Conservation (phyloP, 92 coral and sea anemone genomes). For the Pocillopora grandis region DNA sequence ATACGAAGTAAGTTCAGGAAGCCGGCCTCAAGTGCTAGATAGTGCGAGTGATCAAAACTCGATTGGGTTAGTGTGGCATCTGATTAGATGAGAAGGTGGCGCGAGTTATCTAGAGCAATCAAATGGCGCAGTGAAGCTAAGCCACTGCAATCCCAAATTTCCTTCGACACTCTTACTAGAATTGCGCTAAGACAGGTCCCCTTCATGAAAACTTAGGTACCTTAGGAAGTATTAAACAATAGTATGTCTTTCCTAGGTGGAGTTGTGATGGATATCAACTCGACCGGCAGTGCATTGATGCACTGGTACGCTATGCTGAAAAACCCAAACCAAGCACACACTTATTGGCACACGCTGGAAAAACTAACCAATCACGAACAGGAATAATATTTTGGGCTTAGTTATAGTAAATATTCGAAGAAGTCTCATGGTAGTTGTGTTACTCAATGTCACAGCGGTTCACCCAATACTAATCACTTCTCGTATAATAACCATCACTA, state of each 20-base stretch:
- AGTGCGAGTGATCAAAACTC: no score
- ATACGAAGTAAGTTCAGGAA: no score
- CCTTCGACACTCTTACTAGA: no score
- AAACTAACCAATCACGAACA: slow-evolving; percentile 58
- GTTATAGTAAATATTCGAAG: neutral
- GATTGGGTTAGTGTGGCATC: no score
- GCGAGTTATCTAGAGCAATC: no score
- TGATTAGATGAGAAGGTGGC: no score
- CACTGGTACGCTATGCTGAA: slow-evolving; percentile 95
- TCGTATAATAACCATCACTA: no score
- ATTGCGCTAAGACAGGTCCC: neutral
- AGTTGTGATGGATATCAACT: slow-evolving; percentile 75
- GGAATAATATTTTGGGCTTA: slow-evolving; percentile 3
- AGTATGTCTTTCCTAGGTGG: neutral
- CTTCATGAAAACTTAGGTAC: neutral
- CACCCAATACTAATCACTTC: neutral
- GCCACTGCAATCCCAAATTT: no score
- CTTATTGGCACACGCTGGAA: slow-evolving; percentile 87
- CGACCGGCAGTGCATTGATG: slow-evolving; percentile 75
- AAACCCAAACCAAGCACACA: slow-evolving; percentile 75
- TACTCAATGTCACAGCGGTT: neutral
- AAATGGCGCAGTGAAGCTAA: no score
- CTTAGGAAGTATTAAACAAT: neutral
- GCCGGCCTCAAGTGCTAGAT: no score
- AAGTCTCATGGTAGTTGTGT: neutral